phyloP scores from a whole-genome alignment of 2,113 vertebrate species.

The Octodon degus region DNA sequence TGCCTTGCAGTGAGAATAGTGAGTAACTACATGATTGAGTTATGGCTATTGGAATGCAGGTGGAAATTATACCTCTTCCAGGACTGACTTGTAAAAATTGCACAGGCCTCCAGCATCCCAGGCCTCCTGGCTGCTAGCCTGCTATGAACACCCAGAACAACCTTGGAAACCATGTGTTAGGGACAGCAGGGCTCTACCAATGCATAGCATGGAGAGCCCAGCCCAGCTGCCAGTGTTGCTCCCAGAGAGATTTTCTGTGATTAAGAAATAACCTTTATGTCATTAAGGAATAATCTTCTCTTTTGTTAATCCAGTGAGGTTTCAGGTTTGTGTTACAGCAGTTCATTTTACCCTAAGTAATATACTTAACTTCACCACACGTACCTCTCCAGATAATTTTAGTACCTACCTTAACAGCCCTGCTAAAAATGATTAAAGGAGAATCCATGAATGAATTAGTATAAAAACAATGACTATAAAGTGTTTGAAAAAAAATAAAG shows the following conservation, averaged over 20 bases:
- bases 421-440: constrained; percentile 62
- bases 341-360: constrained; percentile 16
- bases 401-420: constrained; percentile 11
- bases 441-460: background rate
- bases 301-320: background rate
- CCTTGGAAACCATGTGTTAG: background rate
- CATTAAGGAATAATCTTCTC: constrained; percentile 8
- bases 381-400: constrained; percentile 37
- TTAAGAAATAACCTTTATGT: constrained; percentile 1
- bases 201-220: background rate
- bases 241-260: background rate
- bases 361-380: constrained; percentile 43
- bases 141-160: background rate
- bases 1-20: background rate
- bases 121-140: background rate
- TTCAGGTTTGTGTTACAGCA: constrained; percentile 11
- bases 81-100: background rate
- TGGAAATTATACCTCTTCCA: background rate
- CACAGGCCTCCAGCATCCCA: background rate
- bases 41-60: background rate
- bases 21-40: background rate
- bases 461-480: constrained; percentile 1
- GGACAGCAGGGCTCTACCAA: background rate
- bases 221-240: background rate
- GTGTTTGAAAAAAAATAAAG: background rate